Evolutionary conservation across 64 coral and sea anemone genomes (phyloP).

Genomic region (Porites lutea): DNA sequence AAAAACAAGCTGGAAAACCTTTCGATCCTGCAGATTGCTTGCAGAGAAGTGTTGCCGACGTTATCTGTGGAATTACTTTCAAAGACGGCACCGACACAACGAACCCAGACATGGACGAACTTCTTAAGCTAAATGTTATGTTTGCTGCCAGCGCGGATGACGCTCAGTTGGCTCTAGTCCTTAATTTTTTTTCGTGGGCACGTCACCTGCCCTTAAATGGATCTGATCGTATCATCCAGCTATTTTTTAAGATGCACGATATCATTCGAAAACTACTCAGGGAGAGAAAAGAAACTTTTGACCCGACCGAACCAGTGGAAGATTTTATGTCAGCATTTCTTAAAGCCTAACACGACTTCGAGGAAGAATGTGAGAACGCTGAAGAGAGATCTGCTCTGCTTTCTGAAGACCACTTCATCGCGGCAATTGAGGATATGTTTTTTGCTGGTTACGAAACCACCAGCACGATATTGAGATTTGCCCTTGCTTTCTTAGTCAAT

Average conservation of each 20-base stretch:
- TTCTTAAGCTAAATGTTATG: not conserved
- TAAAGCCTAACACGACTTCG: slow-evolving; percentile 7
- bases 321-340: slow-evolving; percentile 44
- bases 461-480: slow-evolving; percentile 36
- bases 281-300: slow-evolving; percentile 22
- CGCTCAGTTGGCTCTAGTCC: not conserved
- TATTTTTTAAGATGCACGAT: slow-evolving; percentile 17
- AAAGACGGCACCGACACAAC: slow-evolving; percentile 8
- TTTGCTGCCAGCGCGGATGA: not conserved
- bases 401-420: slow-evolving; percentile 26
- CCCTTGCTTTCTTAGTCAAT: not conserved
- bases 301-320: slow-evolving; percentile 18
- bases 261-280: not conserved
- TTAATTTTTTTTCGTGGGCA: slow-evolving; percentile 41
- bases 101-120: slow-evolving; percentile 15
- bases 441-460: slow-evolving; percentile 38
- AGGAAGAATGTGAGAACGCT: not conserved
- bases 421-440: slow-evolving; percentile 42
- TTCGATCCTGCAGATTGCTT: slow-evolving; percentile 47
- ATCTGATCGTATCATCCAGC: not conserved
- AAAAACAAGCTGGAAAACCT: slow-evolving; percentile 26
- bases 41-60: slow-evolving; percentile 30
- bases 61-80: slow-evolving; percentile 42
- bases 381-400: not conserved
- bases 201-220: slow-evolving; percentile 43